Base-by-base conservation (phyloP, 2,113 vertebrate genomes). In the Callaeas wilsoni region DNA sequence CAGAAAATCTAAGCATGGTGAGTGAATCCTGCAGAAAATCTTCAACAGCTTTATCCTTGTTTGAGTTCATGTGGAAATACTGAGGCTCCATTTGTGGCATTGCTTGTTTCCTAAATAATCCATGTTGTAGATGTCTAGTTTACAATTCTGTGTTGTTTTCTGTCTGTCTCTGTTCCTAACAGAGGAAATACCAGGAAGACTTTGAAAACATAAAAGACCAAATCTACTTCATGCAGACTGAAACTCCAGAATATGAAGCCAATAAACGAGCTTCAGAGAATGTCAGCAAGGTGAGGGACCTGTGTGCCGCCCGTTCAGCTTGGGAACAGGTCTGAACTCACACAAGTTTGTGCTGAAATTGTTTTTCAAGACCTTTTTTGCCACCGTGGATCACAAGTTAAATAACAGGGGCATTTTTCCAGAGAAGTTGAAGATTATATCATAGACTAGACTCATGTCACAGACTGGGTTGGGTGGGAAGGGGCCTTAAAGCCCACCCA, bases 151-250 rank as follows among this genome's bases (percentile, higher is more conserved):
- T 2, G 0, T 47, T 53, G 16, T 41, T 53, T 17, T 21, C 60
- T 84, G 4, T 55, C 69, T 79, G 44, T 62, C 25, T 78, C 19
- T 77, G 2, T 46, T 92, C 29, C 89, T 93, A 87, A 62, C 97
- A 99, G 99, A 99, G 97, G 83, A 99, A 98, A 97, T 99, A 99
- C 95, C 99, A 99, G 46, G 98, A 99, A 97, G 96, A 97, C 14
- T 98, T 98, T 93, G 99, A 99, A 95, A 97, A 97, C 26, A 84
- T 87, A 1, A 99, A 99, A 98, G 99, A 99, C 98, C 99, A 99
- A 98, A 99, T 99, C 96, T 98, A 99, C 98, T 99, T 99, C 95
- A 99, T 99, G 99, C 99, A 99, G 97, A 99, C 99, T 1, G 99
- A 99, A 52, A 99, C 99, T 17, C 99, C 99, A 8, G 98, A 99